Evolutionary conservation across 2,888 invertebrate genomes (phyloP), one percentile per base, ranked within the genome.

Genomic region (Tipula unca): DNA sequence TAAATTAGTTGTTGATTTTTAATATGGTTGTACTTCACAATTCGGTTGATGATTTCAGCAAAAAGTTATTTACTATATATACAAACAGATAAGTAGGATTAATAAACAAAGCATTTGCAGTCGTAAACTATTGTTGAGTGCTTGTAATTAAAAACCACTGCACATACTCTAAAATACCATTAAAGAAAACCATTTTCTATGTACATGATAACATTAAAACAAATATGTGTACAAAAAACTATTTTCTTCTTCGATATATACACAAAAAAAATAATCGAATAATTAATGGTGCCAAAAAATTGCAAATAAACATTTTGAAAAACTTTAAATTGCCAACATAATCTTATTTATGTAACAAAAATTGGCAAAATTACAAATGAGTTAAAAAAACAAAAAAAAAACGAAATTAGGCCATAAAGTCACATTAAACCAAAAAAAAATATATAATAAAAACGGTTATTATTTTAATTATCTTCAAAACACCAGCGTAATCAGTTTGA

Each of bases 301-400:
- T 69, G 4, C 20, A 69, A n/a, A 48, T 48, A 48, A 69, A 69
- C 48, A 54, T 54, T 54, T 48, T 17, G 48, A 69, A 69, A 69
- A 69, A 69, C 20, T 69, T 69, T 48, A 48, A 69, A 69, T 69
- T 69, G 69, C 69, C 69, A 69, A 25, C 25, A 69, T 25, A 5
- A 69, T 69, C 69, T 69, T 69, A 69, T 69, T 69, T 69, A 69
- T 69, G 69, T 69, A 69, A 69, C 69, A 8, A 69, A 69, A 69
- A 25, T 69, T 69, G 69, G 69, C 69, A 69, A 69, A 69, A 69
- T 20, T 69, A 69, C 69, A 69, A 69, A 69, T 69, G 25, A 69
- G 10, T 69, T 25, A 25, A 8, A 69, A 8, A 48, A 48, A 3
- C 13, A n/a, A 32, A 6, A 32, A 32, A 32, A 32, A 32, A 32